These are phyloP conservation scores for Allolobophora icterica DNA, from an alignment of 2,888 invertebrate genomes.

Conservation along the genomic window DNA sequence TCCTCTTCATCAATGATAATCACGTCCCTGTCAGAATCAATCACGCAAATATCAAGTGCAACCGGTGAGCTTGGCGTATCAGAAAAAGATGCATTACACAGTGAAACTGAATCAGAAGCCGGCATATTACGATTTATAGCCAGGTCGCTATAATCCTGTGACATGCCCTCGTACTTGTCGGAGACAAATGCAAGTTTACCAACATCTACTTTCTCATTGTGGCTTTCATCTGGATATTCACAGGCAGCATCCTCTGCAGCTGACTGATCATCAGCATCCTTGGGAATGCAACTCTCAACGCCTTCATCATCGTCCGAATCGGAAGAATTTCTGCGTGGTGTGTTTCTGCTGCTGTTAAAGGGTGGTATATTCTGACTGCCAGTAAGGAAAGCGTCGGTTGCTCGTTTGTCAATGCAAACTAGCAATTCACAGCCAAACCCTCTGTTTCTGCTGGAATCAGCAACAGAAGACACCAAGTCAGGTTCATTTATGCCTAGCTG, in stretches of 20 bases:
- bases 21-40: slow-evolving; percentile 20
- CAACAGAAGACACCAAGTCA: not conserved
- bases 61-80: slow-evolving; percentile 20
- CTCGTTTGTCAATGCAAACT: slow-evolving; percentile 22
- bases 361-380: not conserved
- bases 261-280: not conserved
- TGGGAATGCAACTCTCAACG: not conserved
- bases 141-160: not conserved
- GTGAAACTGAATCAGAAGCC: not conserved
- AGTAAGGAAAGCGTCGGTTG: not conserved
- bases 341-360: not conserved
- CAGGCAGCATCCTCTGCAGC: not conserved
- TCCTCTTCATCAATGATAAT: slow-evolving; percentile 18
- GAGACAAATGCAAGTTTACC: not conserved
- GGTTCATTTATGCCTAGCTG: not conserved
- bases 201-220: not conserved
- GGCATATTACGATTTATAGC: not conserved
- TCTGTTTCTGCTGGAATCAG: not conserved
- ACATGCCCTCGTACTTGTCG: not conserved
- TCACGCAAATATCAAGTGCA: slow-evolving; percentile 17
- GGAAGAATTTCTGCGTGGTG: not conserved
- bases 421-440: slow-evolving; percentile 26
- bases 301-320: not conserved
- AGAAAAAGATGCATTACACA: slow-evolving; percentile 23
- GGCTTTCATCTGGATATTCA: not conserved